Evolutionary conservation across 2,888 invertebrate species (phyloP), one percentile per base, ranked within the genome.

Genomic region (Smittia sp.): DNA sequence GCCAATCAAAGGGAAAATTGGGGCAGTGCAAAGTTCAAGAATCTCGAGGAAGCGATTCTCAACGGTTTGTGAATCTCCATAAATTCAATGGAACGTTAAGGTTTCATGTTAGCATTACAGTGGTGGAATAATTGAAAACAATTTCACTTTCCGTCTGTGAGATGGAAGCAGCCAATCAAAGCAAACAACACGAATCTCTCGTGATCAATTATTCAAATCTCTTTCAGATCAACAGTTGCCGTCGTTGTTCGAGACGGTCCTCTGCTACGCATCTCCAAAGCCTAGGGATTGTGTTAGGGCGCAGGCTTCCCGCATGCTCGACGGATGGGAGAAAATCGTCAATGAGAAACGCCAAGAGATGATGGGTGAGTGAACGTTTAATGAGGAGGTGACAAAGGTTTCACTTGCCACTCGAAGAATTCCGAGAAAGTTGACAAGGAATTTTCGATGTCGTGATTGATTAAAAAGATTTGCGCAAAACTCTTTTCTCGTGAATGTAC

Each of bases 221-320:
- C 6, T 70, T 58, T 18, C 27, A 69, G 69, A 15, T 18, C 54
- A 7, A 13, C 69, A 69, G 13, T 1, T 54, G 18, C 25, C 69
- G 54, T 72, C 72, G 22, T 18, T 72, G 1, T n/a, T 72, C 18
- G 62, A 72, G 4, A 20, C 62, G 18, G 38, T 20, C 11, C 24
- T 72, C 11, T 72, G 72, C 24, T 72, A 72, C 15, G 39, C 52
- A 9, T n/a, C 72, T 38, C 72, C 72, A 58, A 62, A 86, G 39
- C 83, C 84, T 7, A 86, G 86, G 86, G 78, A 78, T 7, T 87
- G 87, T 81, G 85, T 86, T 1, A 83, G 83, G 41, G 82, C 85
- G 75, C 85, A 85, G 76, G 85, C 86, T 1, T 85, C 84, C 54
- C 84, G 84, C 69, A 80, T 87, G 58, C 79, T 88, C 76, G 84